Evolutionary conservation across 2,888 invertebrate species (phyloP).

Genomic region (Erannis defoliaria): DNA sequence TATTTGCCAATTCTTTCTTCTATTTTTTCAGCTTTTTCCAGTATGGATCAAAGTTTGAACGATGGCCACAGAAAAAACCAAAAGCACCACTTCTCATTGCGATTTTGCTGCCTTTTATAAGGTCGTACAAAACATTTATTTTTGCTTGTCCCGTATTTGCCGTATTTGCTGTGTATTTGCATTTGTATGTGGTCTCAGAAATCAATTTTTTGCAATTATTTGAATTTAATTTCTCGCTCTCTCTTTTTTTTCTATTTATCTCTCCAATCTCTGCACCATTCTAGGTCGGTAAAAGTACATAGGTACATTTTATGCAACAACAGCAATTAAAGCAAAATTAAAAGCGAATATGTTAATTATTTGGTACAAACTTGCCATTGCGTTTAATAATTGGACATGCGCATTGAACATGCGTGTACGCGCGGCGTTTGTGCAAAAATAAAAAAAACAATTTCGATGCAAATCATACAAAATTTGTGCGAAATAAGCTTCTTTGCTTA

Average conservation of each 20-base stretch:
- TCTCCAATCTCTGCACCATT: background rate
- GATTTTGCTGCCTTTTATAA: too few species aligned
- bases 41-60: too few species aligned
- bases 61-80: too few species aligned
- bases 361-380: conserved; percentile 33
- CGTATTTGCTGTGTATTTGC: too few species aligned
- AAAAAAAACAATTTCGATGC: conserved; percentile 78
- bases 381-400: conserved; percentile 70
- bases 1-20: too few species aligned
- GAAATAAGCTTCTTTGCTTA: conserved; percentile 69
- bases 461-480: conserved; percentile 73
- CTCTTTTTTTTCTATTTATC: too few species aligned
- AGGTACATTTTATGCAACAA: conserved; percentile 1
- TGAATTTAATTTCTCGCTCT: background rate
- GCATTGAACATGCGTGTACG: conserved; percentile 77
- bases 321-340: conserved; percentile 16
- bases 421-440: conserved; percentile 59
- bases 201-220: too few species aligned
- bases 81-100: too few species aligned
- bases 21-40: too few species aligned
- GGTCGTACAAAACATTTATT: too few species aligned
- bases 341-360: conserved; percentile 20
- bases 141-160: too few species aligned
- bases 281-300: conserved; percentile 2
- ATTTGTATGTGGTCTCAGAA: too few species aligned